These are phyloP conservation scores for Arbacia lixula DNA, from an alignment of 53 echinoderm and acorn worm species.

Conservation along the genomic window DNA sequence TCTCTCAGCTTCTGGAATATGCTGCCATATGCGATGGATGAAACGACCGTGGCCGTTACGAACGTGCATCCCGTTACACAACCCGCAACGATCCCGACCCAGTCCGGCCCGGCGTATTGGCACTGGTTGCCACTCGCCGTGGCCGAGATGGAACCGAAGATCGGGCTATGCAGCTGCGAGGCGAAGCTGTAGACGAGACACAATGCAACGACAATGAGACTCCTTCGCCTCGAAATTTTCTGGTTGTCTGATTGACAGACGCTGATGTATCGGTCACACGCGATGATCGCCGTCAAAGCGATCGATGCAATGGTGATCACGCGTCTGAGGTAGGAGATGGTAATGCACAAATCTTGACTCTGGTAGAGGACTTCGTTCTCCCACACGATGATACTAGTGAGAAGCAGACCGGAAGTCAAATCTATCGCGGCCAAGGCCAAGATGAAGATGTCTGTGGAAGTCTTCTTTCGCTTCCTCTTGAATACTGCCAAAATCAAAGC, in stretches of 20 bases:
- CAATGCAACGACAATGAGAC: neutral
- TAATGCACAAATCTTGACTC: neutral
- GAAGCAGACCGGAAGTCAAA: neutral
- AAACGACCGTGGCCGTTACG: neutral
- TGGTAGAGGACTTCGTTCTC: neutral
- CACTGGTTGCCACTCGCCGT: neutral
- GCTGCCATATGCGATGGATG: constrained; percentile 3
- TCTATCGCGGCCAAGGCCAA: constrained; percentile 12
- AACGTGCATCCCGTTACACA: neutral
- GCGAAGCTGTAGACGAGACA: neutral
- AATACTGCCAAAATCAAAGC: constrained; percentile 1
- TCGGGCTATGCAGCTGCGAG: neutral
- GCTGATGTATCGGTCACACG: constrained; percentile 4
- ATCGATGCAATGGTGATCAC: neutral
- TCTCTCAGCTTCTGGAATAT: constrained; percentile 2
- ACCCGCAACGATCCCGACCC: neutral
- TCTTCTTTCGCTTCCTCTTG: neutral
- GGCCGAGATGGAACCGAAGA: neutral
- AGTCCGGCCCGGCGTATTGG: neutral
- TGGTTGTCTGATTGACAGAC: neutral
- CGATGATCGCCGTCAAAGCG: neutral
- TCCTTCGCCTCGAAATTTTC: neutral
- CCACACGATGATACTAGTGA: constrained; percentile 1
- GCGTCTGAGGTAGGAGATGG: neutral
- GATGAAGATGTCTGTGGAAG: constrained; percentile 20